Percentiles rank a stretch among this genome's conserved stretches.
These are phyloP conservation scores for Phymatocera aterrima DNA, from an alignment of 2,888 invertebrate species.

Conservation along the genomic window DNA sequence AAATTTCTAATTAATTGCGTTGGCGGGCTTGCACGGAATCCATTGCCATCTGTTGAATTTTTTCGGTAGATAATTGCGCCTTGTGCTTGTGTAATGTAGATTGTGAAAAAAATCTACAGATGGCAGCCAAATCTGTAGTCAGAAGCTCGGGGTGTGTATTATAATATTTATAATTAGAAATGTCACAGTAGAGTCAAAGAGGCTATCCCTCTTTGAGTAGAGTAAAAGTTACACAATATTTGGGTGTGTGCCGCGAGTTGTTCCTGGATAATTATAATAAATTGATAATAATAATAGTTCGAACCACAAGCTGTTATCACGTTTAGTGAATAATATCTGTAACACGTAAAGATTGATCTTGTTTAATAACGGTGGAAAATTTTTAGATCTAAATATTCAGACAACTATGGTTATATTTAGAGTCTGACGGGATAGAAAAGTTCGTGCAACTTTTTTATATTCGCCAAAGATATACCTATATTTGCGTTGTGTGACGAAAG, in stretches of 20 bases:
- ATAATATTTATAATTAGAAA: conserved; percentile 35
- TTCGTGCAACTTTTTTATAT: too few relatives aligned
- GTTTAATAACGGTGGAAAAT: background rate
- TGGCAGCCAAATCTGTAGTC: background rate
- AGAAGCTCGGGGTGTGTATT: background rate
- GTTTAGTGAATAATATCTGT: too few relatives aligned
- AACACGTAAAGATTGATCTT: too few relatives aligned
- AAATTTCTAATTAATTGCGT: background rate
- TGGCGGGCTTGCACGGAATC: background rate
- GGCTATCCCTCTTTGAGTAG: background rate
- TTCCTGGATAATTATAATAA: background rate
- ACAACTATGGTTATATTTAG: conserved; percentile 70
- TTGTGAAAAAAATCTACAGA: background rate
- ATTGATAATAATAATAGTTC: too few relatives aligned
- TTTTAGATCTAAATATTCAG: background rate
- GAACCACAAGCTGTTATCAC: too few relatives aligned
- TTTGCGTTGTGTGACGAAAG: background rate
- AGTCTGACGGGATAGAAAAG: conserved; percentile 67
- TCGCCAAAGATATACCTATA: conserved; percentile 25
- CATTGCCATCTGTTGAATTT: background rate
- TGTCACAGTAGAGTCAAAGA: conserved; percentile 15
- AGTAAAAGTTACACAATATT: conserved; percentile 41
- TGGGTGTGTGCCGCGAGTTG: conserved; percentile 34
- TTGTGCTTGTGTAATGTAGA: too few relatives aligned
- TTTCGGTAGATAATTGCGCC: too few relatives aligned